phyloP scores from a whole-genome alignment of 2,888 invertebrate genomes.

The Plusia festucae region DNA sequence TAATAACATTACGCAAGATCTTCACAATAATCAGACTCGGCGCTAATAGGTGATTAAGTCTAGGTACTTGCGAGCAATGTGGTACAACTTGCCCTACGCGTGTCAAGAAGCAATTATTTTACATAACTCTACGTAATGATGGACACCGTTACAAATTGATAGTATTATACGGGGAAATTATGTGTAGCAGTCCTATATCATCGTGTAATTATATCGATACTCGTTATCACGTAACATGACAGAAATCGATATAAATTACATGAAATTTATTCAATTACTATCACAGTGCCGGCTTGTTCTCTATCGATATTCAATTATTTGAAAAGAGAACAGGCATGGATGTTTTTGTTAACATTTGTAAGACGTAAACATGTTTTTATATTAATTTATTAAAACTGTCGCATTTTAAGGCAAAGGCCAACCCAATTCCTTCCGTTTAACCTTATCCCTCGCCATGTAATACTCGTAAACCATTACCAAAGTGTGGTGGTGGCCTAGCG shows the following conservation, averaged over 20 bases:
- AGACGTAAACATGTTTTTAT: no score
- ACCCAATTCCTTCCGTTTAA: no score
- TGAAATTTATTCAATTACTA: neutral
- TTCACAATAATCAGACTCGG: conserved; percentile 15
- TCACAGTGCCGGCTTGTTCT: neutral
- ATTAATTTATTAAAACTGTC: no score
- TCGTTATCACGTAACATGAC: neutral
- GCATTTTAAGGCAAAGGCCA: no score
- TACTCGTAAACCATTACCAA: no score
- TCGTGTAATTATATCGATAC: neutral
- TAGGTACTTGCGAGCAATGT: conserved; percentile 22
- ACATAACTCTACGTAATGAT: conserved; percentile 19
- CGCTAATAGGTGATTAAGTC: conserved; percentile 11
- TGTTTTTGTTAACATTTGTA: no score
- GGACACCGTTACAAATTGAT: conserved; percentile 11
- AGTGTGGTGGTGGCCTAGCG: no score
- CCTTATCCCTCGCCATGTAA: no score
- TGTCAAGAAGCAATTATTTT: conserved; percentile 20
- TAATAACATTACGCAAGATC: conserved; percentile 41
- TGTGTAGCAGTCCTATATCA: neutral
- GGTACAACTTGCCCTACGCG: conserved; percentile 22
- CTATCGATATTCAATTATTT: neutral
- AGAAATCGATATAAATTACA: neutral
- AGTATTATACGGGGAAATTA: conserved; percentile 13
- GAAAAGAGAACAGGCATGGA: neutral